Evolutionary conservation across 2,797 vertebrate genomes (phyloP).

Genomic region (Mus spretus): DNA sequence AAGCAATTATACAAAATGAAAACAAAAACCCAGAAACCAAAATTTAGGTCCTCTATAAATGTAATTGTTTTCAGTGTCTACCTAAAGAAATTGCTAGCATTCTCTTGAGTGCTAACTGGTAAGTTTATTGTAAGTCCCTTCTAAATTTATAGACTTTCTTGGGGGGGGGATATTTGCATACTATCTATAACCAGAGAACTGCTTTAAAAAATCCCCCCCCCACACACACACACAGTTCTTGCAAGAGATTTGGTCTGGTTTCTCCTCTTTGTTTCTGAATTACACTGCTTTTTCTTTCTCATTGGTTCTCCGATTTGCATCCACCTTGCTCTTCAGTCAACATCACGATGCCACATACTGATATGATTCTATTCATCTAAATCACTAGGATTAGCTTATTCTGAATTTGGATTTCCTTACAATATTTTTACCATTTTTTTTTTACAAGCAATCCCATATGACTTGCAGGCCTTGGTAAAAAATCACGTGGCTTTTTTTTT

Average conservation of each 20-base stretch:
- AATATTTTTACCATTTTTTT: not conserved
- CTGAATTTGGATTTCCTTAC: conserved; percentile 34
- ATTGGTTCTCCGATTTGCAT: not conserved
- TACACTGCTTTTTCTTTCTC: not conserved
- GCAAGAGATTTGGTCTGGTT: not conserved
- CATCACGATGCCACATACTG: not conserved
- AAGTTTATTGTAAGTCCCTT: conserved; percentile 17
- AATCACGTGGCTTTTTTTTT: not conserved
- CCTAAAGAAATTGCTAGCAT: not conserved
- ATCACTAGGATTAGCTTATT: conserved; percentile 39
- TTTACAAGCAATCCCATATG: not conserved
- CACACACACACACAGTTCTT: not conserved
- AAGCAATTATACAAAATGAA: not conserved
- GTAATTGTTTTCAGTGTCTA: not conserved
- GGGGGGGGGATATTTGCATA: not conserved
- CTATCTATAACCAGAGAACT: not conserved
- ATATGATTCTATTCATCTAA: not conserved
- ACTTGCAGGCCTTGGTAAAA: conserved; percentile 17
- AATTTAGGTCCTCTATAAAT: not conserved
- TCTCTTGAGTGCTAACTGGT: not conserved
- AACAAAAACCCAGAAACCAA: not conserved
- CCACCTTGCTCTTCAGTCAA: not conserved
- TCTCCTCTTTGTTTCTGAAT: conserved; percentile 44
- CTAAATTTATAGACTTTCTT: not conserved
- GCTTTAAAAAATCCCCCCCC: not conserved